Conservation (phyloP, 2,888 invertebrate species). For the Sarcophaga variegata region DNA sequence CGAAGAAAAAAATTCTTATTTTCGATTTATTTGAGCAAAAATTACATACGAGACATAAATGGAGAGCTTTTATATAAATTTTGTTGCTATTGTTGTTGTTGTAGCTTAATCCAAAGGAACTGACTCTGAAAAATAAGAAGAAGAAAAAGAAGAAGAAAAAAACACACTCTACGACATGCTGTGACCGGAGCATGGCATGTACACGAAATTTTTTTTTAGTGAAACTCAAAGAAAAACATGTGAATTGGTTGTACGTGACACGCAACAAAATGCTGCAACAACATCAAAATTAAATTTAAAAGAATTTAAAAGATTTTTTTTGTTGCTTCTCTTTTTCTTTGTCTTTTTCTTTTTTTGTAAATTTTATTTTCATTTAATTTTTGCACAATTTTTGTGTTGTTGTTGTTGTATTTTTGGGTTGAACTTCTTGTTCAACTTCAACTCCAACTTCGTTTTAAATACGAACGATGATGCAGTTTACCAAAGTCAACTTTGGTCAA, state of each 20-base stretch:
- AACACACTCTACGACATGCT: slow-evolving; percentile 70
- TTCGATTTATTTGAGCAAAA: slow-evolving; percentile 62
- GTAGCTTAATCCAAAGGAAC: slow-evolving; percentile 40
- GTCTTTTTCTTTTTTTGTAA: too few species aligned
- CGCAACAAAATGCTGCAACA: slow-evolving; percentile 74
- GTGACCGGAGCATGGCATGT: slow-evolving; percentile 73
- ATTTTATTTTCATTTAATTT: too few species aligned
- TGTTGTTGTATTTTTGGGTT: not conserved
- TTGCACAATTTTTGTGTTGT: too few species aligned
- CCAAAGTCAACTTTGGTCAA: not conserved
- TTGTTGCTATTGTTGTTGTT: slow-evolving; percentile 58
- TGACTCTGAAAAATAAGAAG: slow-evolving; percentile 5
- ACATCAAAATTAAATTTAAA: slow-evolving; percentile 55
- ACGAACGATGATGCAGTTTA: not conserved
- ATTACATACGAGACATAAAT: not conserved
- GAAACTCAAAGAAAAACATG: slow-evolving; percentile 77
- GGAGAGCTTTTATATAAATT: slow-evolving; percentile 32
- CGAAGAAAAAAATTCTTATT: slow-evolving; percentile 66
- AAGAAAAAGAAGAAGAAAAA: slow-evolving; percentile 35
- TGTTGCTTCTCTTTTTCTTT: not conserved
- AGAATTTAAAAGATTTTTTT: not conserved
- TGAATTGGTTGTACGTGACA: slow-evolving; percentile 81
- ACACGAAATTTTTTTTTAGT: slow-evolving; percentile 62
- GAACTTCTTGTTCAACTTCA: not conserved
- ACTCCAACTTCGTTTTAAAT: not conserved